Evolutionary conservation across 2,113 vertebrate genomes (phyloP).

Genomic region (Chlorodrepanis virens): DNA sequence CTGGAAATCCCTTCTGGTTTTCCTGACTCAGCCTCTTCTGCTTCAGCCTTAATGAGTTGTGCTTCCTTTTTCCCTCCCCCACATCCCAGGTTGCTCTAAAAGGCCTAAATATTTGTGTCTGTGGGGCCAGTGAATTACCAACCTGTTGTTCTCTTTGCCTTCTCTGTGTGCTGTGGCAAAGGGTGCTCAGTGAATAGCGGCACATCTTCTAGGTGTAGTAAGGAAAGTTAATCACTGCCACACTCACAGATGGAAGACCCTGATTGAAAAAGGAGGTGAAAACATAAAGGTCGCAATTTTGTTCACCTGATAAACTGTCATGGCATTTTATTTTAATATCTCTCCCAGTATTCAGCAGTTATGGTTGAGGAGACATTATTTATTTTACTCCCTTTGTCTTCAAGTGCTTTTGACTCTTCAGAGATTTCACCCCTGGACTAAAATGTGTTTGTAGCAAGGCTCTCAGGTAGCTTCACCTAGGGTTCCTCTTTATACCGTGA

Average conservation of each 20-base stretch:
- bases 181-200: not conserved
- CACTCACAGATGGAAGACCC: not conserved
- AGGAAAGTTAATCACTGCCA: not conserved
- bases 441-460: not conserved
- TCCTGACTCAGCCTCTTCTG: not conserved
- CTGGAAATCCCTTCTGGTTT: not conserved
- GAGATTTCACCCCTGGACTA: not conserved
- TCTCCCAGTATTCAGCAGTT: not conserved
- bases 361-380: not conserved
- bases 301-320: not conserved
- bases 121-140: not conserved
- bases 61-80: not conserved
- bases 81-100: not conserved
- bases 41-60: not conserved
- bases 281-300: not conserved
- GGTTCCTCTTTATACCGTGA: not conserved
- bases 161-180: not conserved
- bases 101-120: not conserved
- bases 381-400: not conserved
- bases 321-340: slow-evolving; percentile 20
- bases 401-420: not conserved
- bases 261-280: not conserved
- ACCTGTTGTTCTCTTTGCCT: not conserved
- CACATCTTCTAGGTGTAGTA: not conserved
- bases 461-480: not conserved